phyloP scores from a whole-genome alignment of 2,888 invertebrate species.

The Hypena proboscidalis region DNA sequence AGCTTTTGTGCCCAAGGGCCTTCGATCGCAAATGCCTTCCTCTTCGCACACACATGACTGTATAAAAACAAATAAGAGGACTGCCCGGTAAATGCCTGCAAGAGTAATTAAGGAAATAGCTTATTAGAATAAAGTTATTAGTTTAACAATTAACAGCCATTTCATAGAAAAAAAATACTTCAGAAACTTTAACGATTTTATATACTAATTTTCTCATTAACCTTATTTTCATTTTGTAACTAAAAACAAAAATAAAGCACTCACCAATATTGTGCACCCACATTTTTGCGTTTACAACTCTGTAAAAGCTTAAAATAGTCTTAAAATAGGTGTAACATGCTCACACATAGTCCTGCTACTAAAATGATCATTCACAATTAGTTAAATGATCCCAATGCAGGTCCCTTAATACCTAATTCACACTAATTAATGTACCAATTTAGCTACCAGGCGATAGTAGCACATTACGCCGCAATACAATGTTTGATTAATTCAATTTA shows the following conservation, averaged over 20 bases:
- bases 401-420: conserved; percentile 37
- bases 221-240: too few relatives aligned
- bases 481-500: neutral
- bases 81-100: conserved; percentile 17
- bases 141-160: too few relatives aligned
- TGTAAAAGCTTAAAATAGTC: conserved; percentile 1
- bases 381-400: conserved; percentile 29
- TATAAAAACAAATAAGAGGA: conserved; percentile 28
- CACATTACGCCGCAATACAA: conserved; percentile 12
- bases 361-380: conserved; percentile 32
- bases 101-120: too few relatives aligned
- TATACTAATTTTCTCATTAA: too few relatives aligned
- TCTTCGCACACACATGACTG: conserved; percentile 39
- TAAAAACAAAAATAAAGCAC: neutral
- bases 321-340: conserved; percentile 20
- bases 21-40: conserved; percentile 57
- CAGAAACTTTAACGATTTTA: too few relatives aligned
- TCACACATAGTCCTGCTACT: conserved; percentile 30
- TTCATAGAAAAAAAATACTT: too few relatives aligned
- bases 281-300: conserved; percentile 19
- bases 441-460: conserved; percentile 31
- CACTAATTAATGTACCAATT: conserved; percentile 36
- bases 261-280: conserved; percentile 16
- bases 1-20: conserved; percentile 65
- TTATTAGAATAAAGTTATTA: too few relatives aligned